Conservation (phyloP, 2,888 invertebrate genomes). For the Dryococelus australis region DNA sequence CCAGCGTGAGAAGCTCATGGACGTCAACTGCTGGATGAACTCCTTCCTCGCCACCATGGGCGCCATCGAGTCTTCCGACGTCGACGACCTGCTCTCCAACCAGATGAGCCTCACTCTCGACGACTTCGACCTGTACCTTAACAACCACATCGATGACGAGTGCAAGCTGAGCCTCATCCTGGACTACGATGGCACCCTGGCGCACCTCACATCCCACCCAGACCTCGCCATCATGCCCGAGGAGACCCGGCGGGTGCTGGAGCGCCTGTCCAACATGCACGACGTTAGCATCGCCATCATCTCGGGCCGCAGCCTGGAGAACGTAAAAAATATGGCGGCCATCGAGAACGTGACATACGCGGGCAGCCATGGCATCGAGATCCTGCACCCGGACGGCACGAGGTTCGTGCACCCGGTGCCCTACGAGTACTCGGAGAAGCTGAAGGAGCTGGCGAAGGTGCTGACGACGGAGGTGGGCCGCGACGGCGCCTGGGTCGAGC, state of each 20-base stretch:
- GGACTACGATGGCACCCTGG: slow-evolving; percentile 60
- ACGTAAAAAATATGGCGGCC: slow-evolving; percentile 57
- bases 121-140: slow-evolving; percentile 54
- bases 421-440: slow-evolving; percentile 56
- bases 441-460: slow-evolving; percentile 53
- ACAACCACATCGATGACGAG: slow-evolving; percentile 55
- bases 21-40: slow-evolving; percentile 58
- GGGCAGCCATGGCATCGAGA: slow-evolving; percentile 59
- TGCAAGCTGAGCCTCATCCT: slow-evolving; percentile 57
- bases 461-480: slow-evolving; percentile 55
- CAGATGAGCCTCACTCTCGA: slow-evolving; percentile 55
- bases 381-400: slow-evolving; percentile 58
- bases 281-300: slow-evolving; percentile 59
- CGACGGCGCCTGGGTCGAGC: slow-evolving; percentile 59
- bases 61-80: slow-evolving; percentile 52
- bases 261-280: slow-evolving; percentile 55
- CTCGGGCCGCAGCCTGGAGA: slow-evolving; percentile 57
- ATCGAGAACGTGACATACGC: slow-evolving; percentile 59
- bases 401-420: slow-evolving; percentile 58
- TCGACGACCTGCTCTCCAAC: slow-evolving; percentile 50
- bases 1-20: slow-evolving; percentile 55
- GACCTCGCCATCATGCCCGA: slow-evolving; percentile 57
- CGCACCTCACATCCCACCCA: slow-evolving; percentile 58
- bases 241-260: slow-evolving; percentile 57
- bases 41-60: slow-evolving; percentile 57